phyloP scores from a whole-genome alignment of 1,140 invertebrate genomes.

The Periplaneta americana region DNA sequence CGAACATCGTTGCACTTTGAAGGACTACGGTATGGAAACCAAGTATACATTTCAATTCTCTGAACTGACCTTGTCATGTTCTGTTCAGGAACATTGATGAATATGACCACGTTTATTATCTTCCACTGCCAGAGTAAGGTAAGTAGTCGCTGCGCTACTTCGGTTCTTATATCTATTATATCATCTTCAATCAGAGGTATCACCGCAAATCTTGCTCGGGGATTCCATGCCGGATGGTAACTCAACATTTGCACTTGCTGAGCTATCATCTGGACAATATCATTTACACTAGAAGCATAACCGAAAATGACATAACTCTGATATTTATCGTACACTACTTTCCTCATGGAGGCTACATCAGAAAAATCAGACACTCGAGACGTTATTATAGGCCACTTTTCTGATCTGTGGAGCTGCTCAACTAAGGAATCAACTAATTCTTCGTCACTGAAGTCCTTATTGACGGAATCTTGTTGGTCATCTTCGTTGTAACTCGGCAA shows the following conservation, averaged over 20 bases:
- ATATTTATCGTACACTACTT: neutral
- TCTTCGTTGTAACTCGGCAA: neutral
- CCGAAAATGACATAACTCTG: neutral
- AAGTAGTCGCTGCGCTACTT: neutral
- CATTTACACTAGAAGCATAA: neutral
- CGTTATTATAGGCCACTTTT: neutral
- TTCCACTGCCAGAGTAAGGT: neutral
- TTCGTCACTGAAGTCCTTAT: too few species aligned
- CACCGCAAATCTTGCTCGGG: neutral
- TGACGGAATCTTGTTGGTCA: neutral
- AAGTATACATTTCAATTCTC: neutral
- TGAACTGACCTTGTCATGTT: neutral
- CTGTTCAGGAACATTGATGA: neutral
- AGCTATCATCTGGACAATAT: neutral
- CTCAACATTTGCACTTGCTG: neutral
- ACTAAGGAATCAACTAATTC: neutral
- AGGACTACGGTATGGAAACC: neutral
- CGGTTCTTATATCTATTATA: neutral
- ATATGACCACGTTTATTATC: neutral
- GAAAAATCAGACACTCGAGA: neutral
- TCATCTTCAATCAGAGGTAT: neutral
- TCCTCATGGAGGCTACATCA: neutral
- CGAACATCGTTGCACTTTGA: neutral
- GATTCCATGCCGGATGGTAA: neutral
- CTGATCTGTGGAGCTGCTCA: neutral